Conservation (phyloP, 92 coral and sea anemone genomes). For the Phenganax stokvisi region DNA sequence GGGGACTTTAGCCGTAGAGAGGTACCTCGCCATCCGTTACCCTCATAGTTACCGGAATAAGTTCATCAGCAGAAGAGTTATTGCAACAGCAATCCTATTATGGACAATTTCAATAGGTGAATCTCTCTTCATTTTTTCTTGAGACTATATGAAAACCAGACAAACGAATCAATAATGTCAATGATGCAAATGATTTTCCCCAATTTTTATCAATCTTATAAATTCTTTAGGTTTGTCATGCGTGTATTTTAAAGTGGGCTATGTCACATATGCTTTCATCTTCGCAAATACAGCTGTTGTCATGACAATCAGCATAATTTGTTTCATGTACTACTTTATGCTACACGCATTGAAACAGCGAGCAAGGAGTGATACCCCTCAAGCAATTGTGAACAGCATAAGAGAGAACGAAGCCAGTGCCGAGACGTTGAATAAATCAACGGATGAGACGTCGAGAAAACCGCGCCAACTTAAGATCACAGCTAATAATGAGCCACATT, state of each 20-base stretch:
- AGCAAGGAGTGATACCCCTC: constrained; percentile 37
- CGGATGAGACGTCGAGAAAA: no score
- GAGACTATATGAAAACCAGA: no score
- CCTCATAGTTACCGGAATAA: constrained; percentile 41
- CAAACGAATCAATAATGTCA: no score
- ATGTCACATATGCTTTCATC: constrained; percentile 52
- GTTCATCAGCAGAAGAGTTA: constrained; percentile 39
- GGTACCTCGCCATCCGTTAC: constrained; percentile 51
- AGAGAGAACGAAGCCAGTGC: neutral
- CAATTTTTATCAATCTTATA: no score
- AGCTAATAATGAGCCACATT: no score
- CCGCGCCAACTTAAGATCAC: no score
- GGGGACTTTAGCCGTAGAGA: constrained; percentile 54
- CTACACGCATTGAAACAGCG: constrained; percentile 34
- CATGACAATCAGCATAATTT: constrained; percentile 39
- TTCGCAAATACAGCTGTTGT: constrained; percentile 55
- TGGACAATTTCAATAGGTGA: constrained; percentile 49
- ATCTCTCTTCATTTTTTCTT: no score
- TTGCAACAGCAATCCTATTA: constrained; percentile 23
- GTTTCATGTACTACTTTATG: constrained; percentile 48
- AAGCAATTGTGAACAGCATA: neutral
- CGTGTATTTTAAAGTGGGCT: constrained; percentile 51
- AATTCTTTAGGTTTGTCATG: constrained; percentile 25
- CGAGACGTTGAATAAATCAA: no score
- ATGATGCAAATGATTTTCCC: no score